Percentiles rank a stretch among this genome's conserved stretches.
Evolutionary conservation across 2,888 invertebrate species (phyloP).

Genomic region (Sphinx pinastri): DNA sequence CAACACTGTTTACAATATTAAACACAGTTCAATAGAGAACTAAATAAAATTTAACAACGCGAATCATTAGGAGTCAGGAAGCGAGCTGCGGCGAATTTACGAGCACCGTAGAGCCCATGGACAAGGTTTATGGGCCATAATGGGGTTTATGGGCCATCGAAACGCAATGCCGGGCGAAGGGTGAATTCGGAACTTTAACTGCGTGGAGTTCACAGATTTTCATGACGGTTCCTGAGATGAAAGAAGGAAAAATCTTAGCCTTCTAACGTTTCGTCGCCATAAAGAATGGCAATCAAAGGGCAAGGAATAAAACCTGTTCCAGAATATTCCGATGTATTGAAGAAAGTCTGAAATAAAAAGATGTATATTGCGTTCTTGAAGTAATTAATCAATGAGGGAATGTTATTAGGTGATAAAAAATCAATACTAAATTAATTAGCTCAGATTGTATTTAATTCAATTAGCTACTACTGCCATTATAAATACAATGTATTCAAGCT

Average conservation of each 20-base stretch:
- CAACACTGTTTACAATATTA: slow-evolving; percentile 23
- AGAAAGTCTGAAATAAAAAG: neutral
- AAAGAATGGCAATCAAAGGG: neutral
- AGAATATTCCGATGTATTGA: neutral
- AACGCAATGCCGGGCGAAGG: slow-evolving; percentile 46
- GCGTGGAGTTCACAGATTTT: slow-evolving; percentile 35
- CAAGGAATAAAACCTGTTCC: neutral
- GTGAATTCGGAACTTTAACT: slow-evolving; percentile 31
- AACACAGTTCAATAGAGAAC: slow-evolving; percentile 21
- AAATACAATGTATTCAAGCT: slow-evolving; percentile 13
- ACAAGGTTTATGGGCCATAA: slow-evolving; percentile 59
- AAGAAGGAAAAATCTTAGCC: neutral
- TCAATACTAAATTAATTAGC: neutral
- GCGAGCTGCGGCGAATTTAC: slow-evolving; percentile 47
- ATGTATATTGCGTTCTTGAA: neutral
- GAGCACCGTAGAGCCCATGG: slow-evolving; percentile 49
- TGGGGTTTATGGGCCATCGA: slow-evolving; percentile 54
- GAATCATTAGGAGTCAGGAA: slow-evolving; percentile 42
- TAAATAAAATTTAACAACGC: slow-evolving; percentile 38
- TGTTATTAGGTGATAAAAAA: neutral
- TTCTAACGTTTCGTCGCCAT: neutral
- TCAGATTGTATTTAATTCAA: neutral
- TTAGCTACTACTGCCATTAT: neutral
- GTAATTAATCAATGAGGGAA: neutral
- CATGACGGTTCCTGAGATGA: slow-evolving; percentile 29